phyloP scores from a whole-genome alignment of 2,888 invertebrate genomes.

The Lutraria lutraria region DNA sequence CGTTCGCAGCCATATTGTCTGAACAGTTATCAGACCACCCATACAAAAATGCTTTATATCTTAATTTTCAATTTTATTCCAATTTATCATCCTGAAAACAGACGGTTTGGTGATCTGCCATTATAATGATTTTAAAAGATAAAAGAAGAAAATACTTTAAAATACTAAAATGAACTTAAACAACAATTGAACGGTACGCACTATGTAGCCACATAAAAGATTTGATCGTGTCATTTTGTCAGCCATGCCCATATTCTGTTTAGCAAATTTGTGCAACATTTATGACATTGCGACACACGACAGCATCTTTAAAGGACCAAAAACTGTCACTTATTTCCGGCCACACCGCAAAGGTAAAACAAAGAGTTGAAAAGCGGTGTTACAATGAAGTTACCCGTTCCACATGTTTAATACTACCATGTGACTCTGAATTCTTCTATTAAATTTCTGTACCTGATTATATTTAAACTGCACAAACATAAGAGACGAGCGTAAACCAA shows the following conservation, averaged over 20 bases:
- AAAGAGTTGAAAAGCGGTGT: neutral
- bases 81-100: slow-evolving; percentile 52
- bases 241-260: neutral
- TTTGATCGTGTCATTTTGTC: neutral
- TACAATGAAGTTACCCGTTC: neutral
- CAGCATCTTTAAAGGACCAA: neutral
- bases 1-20: slow-evolving; percentile 57
- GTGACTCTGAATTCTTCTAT: neutral
- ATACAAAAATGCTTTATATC: slow-evolving; percentile 36
- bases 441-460: neutral
- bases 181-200: neutral
- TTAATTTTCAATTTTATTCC: slow-evolving; percentile 58
- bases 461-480: slow-evolving; percentile 8
- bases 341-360: neutral
- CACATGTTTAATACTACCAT: neutral
- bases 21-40: slow-evolving; percentile 58
- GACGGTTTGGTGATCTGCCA: slow-evolving; percentile 42
- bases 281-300: slow-evolving; percentile 21
- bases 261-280: neutral
- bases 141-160: slow-evolving; percentile 17
- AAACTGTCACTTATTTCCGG: slow-evolving; percentile 5
- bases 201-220: neutral
- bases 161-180: slow-evolving; percentile 21
- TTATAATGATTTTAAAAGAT: slow-evolving; percentile 25
- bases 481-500: slow-evolving; percentile 15